Evolutionary conservation across 2,888 invertebrate species (phyloP).

Genomic region (Diloba caeruleocephala): DNA sequence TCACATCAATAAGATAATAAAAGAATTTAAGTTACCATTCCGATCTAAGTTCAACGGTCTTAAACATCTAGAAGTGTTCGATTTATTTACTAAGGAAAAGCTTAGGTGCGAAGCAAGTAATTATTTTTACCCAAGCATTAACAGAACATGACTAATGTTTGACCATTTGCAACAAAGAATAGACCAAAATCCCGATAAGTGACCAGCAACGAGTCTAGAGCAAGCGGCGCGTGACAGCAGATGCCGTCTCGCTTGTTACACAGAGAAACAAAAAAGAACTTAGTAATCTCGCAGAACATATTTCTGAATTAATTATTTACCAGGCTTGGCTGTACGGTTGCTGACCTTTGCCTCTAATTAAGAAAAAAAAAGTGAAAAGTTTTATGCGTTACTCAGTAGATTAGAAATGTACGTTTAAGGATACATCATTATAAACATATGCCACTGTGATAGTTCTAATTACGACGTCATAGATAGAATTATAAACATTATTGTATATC

Average conservation of each 20-base stretch:
- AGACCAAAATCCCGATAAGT: constrained; percentile 28
- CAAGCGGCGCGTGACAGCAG: constrained; percentile 47
- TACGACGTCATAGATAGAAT: no score
- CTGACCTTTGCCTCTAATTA: constrained; percentile 31
- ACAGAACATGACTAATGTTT: constrained; percentile 21
- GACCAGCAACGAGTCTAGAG: constrained; percentile 19
- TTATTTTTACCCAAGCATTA: not conserved
- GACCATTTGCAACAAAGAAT: constrained; percentile 21
- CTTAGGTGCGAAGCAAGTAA: not conserved
- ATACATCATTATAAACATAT: no score
- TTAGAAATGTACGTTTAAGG: no score
- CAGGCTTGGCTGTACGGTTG: constrained; percentile 21
- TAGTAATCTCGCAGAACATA: constrained; percentile 38
- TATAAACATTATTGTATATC: no score
- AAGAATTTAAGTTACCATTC: constrained; percentile 13
- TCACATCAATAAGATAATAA: constrained; percentile 12
- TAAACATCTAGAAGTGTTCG: not conserved
- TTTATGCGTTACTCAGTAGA: not conserved
- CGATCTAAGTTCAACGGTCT: not conserved
- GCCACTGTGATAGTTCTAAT: no score
- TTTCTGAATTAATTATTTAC: constrained; percentile 48
- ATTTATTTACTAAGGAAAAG: not conserved
- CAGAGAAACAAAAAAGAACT: constrained; percentile 40
- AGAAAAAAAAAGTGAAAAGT: constrained; percentile 5
- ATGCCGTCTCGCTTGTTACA: constrained; percentile 54